Evolutionary conservation across 1,140 invertebrate genomes (phyloP).

Genomic region (Papilio polytes): DNA sequence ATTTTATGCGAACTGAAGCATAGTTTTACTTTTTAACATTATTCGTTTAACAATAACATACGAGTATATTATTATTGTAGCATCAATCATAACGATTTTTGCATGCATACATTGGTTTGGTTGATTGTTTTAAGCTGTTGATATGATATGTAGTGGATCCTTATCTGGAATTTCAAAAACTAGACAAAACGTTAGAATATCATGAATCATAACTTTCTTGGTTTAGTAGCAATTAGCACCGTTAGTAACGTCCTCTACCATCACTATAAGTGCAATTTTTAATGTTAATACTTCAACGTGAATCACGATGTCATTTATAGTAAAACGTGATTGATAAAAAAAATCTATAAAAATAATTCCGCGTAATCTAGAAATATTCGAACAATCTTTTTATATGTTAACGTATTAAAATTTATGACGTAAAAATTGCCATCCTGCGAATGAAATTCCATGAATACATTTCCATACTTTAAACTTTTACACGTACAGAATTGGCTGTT

Average conservation of each 20-base stretch:
- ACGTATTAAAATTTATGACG: neutral
- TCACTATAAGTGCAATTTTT: neutral
- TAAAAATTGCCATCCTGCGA: neutral
- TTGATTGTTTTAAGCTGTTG: neutral
- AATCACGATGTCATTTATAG: conserved; percentile 11
- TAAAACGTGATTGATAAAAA: conserved; percentile 16
- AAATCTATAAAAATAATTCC: neutral
- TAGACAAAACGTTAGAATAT: neutral
- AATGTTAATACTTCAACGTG: conserved; percentile 1
- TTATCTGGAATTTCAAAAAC: neutral
- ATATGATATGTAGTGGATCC: neutral
- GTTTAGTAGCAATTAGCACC: neutral
- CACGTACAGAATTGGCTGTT: neutral
- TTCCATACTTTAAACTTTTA: conserved; percentile 1
- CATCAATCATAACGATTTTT: neutral
- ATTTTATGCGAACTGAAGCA: conserved; percentile 33
- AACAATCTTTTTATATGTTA: neutral
- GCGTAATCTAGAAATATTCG: neutral
- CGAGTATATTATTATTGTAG: too few relatives aligned
- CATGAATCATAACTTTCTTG: neutral
- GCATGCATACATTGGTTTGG: neutral
- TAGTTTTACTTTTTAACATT: neutral
- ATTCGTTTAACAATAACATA: too few relatives aligned
- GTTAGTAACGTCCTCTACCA: neutral
- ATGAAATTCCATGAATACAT: neutral